A percentile compares a stretch with the other conserved stretches of the same genome.
Conservation (phyloP, 2,113 vertebrate genomes). For the Petromus typicus region DNA sequence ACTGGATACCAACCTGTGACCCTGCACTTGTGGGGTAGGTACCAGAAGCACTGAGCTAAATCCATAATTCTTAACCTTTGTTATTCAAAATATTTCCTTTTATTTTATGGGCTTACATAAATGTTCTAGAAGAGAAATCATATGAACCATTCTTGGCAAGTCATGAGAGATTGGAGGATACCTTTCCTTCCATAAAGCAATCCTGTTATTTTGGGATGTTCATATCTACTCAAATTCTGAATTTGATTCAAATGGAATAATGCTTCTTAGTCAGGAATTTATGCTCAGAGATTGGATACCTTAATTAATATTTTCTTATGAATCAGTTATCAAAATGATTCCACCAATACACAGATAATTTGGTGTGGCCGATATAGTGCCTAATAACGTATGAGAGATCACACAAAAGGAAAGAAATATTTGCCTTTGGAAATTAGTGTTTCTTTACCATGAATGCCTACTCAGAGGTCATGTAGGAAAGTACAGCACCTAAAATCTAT, state of each 20-base stretch:
- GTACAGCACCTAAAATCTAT: not conserved
- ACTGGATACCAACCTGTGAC: no score
- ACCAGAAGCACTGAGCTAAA: no score
- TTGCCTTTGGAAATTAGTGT: not conserved
- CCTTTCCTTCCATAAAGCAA: accelerated
- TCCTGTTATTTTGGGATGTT: not conserved
- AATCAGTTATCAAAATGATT: not conserved
- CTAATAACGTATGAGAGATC: not conserved
- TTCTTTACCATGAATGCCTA: not conserved
- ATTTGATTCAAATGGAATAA: not conserved
- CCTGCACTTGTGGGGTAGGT: no score
- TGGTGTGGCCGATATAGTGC: not conserved
- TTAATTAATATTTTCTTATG: not conserved
- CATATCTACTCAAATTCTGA: not conserved
- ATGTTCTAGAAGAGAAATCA: not conserved
- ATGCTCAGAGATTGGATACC: not conserved
- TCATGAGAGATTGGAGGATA: not conserved
- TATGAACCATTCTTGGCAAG: not conserved
- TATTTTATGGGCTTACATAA: accelerated
- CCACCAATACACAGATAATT: not conserved
- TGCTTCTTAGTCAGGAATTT: not conserved
- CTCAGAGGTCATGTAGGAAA: not conserved
- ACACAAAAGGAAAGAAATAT: not conserved
- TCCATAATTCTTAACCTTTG: not conserved
- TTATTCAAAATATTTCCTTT: not conserved